Base-by-base conservation (phyloP, 2,797 vertebrate genomes). In the Neosilurus mollespiculum region DNA sequence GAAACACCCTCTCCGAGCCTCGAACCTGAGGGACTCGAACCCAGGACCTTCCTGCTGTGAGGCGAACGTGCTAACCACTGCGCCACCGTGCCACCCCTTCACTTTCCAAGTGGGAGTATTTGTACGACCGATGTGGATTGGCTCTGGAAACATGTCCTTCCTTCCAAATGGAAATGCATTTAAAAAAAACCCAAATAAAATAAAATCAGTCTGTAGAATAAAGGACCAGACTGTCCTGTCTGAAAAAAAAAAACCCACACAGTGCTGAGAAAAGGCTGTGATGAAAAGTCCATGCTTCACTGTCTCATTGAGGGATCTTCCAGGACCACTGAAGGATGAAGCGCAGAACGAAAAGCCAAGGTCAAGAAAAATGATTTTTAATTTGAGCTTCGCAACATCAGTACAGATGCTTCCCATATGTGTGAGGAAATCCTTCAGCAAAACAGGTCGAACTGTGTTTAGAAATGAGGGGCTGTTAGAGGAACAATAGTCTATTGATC, bases 401-500 rank as follows among this genome's bases (percentile, higher is more conserved):
- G 26, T 61, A 53, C 78, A 81, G 54, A 75, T 84, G 70, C 26
- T 69, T 67, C 58, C 53, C 30, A 49, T 84, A 37, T 43, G 62
- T 76, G 70, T 67, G 30, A 61, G 62, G 30, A 66, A 67, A 75
- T 51, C 15, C 70, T 75, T 64, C 30, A 80, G 66, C 26, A 43
- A 71, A 71, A 70, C 14, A 10, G 24, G 22, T 1, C 58, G 37
- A 71, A 71, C 54, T 72, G 26, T 30, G 22, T 30, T 56, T 14
- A 58, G 51, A 59, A 76, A 58, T 54, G 24, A 59, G 75, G 51
- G 67, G 59, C 14, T 58, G 30, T 58, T 30, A 51, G 78, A 73
- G n/a, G 78, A 84, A 84, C 83, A 84, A 84, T 80, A 30, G 78
- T 14, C 30, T 66, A 73, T 80, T 84, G 69, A 84, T 54, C 26